Percentiles rank a stretch among this genome's conserved stretches.
These are phyloP conservation scores for Eucidaris tribuloides DNA, from an alignment of 35 echinoderm and acorn worm genomes.

Conservation along the genomic window DNA sequence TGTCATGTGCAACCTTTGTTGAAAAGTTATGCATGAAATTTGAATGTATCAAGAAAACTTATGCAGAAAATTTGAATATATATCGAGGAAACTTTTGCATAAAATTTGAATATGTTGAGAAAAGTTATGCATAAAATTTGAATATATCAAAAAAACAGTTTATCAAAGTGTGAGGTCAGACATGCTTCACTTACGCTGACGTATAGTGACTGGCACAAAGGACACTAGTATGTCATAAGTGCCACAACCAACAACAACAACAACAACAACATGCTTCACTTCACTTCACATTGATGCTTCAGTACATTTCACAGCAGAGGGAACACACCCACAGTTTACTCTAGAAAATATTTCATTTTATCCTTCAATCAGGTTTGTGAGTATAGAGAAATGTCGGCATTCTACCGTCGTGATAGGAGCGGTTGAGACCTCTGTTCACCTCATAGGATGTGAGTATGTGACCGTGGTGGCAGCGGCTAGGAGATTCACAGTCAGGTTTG, in stretches of 20 bases:
- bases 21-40: too few species aligned
- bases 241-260: too few species aligned
- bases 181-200: not conserved
- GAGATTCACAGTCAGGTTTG: conserved; percentile 79
- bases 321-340: not conserved
- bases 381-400: conserved; percentile 92
- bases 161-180: not conserved
- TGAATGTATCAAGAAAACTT: too few species aligned
- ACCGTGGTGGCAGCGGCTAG: conserved; percentile 61
- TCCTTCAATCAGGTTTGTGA: conserved; percentile 57
- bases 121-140: not conserved
- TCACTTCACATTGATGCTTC: too few species aligned
- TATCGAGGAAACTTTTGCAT: too few species aligned
- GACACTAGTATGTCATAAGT: too few species aligned
- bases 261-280: not conserved
- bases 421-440: conserved; percentile 78
- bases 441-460: conserved; percentile 81
- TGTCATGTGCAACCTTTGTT: not conserved
- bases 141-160: not conserved
- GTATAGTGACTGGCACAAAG: too few species aligned
- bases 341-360: not conserved
- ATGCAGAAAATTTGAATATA: too few species aligned
- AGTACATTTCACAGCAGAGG: not conserved
- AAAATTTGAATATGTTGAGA: too few species aligned
- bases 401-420: conserved; percentile 79